These are phyloP conservation scores for Clostera curtula DNA, from an alignment of 2,888 invertebrate species.

Conservation along the genomic window DNA sequence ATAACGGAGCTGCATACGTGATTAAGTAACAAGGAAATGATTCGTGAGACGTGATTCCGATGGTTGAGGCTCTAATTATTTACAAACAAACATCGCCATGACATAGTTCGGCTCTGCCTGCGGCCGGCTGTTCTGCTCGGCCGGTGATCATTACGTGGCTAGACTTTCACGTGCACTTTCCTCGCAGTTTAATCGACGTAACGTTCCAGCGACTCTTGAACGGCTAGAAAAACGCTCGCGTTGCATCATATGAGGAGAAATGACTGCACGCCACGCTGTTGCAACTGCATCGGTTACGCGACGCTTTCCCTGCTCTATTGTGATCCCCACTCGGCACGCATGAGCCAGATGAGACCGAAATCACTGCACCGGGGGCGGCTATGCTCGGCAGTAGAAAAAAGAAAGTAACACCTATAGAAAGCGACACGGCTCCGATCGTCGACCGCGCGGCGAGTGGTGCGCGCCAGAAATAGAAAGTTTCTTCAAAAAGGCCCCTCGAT, in stretches of 20 bases:
- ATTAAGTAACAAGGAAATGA: slow-evolving; percentile 27
- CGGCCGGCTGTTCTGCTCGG: slow-evolving; percentile 28
- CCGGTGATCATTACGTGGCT: slow-evolving; percentile 49
- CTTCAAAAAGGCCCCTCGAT: slow-evolving; percentile 51
- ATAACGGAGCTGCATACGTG: slow-evolving; percentile 21
- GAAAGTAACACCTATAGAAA: slow-evolving; percentile 70
- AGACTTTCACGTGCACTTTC: slow-evolving; percentile 71
- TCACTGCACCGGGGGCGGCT: slow-evolving; percentile 33
- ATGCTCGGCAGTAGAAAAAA: slow-evolving; percentile 54
- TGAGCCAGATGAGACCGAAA: slow-evolving; percentile 43
- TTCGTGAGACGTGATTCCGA: slow-evolving; percentile 35
- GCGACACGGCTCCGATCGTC: slow-evolving; percentile 60
- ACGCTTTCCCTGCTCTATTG: slow-evolving; percentile 61
- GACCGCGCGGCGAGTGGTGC: slow-evolving; percentile 61
- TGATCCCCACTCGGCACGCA: slow-evolving; percentile 38
- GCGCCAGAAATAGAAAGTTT: slow-evolving; percentile 72
- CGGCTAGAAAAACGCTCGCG: slow-evolving; percentile 59
- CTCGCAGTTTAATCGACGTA: slow-evolving; percentile 70
- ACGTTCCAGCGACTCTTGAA: slow-evolving; percentile 66
- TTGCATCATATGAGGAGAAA: slow-evolving; percentile 71
- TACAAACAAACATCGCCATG: slow-evolving; percentile 64
- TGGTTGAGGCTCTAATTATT: slow-evolving; percentile 40
- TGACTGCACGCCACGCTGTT: slow-evolving; percentile 65
- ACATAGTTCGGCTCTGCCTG: slow-evolving; percentile 52
- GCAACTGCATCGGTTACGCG: slow-evolving; percentile 60